Conservation (phyloP, 2,797 vertebrate species). For the Echeneis naucrates region DNA sequence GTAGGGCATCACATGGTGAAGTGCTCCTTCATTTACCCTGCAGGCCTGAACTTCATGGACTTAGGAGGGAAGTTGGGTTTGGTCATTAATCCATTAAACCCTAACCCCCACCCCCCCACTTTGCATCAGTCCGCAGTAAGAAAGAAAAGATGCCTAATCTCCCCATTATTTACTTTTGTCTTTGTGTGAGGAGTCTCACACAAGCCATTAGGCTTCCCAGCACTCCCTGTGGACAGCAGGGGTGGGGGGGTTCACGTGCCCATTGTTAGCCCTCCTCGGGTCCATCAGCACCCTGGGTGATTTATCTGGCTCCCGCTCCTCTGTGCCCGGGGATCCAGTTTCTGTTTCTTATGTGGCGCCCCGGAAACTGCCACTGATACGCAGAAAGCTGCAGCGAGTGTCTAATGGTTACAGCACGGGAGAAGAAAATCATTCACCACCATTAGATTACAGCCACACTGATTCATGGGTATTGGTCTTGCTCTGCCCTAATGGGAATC, state of each 20-base stretch:
- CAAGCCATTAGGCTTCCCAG: constrained; percentile 40
- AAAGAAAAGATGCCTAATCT: constrained; percentile 46
- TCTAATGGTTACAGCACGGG: constrained; percentile 87
- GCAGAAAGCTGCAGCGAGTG: constrained; percentile 61
- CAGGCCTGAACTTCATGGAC: not conserved
- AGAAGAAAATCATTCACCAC: constrained; percentile 83
- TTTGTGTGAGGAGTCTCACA: constrained; percentile 35
- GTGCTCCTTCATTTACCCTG: not conserved
- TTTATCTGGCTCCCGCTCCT: constrained; percentile 73
- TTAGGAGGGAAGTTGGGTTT: not conserved
- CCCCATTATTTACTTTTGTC: constrained; percentile 50
- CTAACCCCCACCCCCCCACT: too few relatives aligned
- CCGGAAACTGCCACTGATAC: constrained; percentile 81
- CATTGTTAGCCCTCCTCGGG: constrained; percentile 59
- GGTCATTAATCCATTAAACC: not conserved
- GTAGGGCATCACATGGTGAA: constrained; percentile 44
- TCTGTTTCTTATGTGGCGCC: constrained; percentile 85
- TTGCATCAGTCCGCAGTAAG: constrained; percentile 1
- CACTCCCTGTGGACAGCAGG: constrained; percentile 33
- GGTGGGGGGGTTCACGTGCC: constrained; percentile 59
- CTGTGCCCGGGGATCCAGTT: constrained; percentile 78
- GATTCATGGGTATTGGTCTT: constrained; percentile 84
- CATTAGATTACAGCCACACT: constrained; percentile 86
- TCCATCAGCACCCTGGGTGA: constrained; percentile 71
- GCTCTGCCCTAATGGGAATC: constrained; percentile 77